Percentiles rank a stretch among this genome's conserved stretches.
Evolutionary conservation across 2,113 vertebrate genomes (phyloP).

Genomic region (Synodontis membranacea): DNA sequence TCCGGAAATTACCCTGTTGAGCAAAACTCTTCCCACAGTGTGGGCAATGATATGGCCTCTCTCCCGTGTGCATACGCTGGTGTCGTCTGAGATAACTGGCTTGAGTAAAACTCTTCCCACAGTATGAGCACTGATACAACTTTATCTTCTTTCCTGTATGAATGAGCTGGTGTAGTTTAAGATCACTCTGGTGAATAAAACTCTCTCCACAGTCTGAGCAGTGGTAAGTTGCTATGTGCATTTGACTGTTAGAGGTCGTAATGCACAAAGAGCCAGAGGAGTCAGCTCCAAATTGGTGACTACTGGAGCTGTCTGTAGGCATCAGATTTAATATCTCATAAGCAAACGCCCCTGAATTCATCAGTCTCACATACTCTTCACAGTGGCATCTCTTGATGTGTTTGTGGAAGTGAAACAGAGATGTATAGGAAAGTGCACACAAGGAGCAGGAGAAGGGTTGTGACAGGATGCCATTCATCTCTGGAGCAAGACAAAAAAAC

Average conservation of each 20-base stretch:
- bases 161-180: conserved; percentile 22
- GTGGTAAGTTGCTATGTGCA: neutral
- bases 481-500: conserved; percentile 20
- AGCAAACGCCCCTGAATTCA: conserved; percentile 2
- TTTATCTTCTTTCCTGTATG: neutral
- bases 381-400: conserved; percentile 23
- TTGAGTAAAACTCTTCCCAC: conserved; percentile 20
- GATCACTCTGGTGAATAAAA: conserved; percentile 16
- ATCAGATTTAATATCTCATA: conserved; percentile 13
- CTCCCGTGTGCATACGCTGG: conserved; percentile 16
- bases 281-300: neutral
- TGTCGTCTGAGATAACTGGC: conserved; percentile 22
- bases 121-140: neutral
- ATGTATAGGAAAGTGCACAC: conserved; percentile 35
- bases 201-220: conserved; percentile 5
- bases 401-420: conserved; percentile 12
- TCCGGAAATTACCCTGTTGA: conserved; percentile 21
- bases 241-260: neutral
- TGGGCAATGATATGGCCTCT: conserved; percentile 3
- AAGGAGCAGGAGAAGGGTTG: conserved; percentile 28
- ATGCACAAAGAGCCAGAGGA: neutral
- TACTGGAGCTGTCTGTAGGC: conserved; percentile 11
- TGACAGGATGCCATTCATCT: conserved; percentile 8
- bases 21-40: conserved; percentile 20
- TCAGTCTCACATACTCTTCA: conserved; percentile 17